Percentiles rank a stretch among this genome's conserved stretches.
Conservation (phyloP, 2,113 vertebrate species). For the Suncus etruscus region DNA sequence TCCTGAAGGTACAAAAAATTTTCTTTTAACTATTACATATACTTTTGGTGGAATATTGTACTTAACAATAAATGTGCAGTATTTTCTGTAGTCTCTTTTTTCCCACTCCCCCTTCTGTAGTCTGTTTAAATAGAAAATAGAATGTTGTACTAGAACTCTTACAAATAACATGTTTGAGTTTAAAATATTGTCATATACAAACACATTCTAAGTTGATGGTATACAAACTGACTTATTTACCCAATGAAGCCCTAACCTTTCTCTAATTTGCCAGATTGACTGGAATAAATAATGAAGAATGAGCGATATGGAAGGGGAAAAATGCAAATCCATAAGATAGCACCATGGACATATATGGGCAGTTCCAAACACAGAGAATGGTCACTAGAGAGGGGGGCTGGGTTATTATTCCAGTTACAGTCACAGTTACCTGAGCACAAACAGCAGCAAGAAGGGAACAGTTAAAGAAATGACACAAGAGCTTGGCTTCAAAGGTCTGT, state of each 20-base stretch:
- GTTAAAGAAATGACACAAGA: not conserved
- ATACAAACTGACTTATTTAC: slow-evolving; percentile 43
- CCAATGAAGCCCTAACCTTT: not conserved
- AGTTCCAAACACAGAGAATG: not conserved
- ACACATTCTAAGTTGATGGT: slow-evolving; percentile 36
- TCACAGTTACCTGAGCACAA: not conserved
- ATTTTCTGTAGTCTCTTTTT: too few relatives aligned
- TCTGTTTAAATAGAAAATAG: slow-evolving; percentile 39
- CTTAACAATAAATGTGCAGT: slow-evolving; percentile 41
- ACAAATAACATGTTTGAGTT: slow-evolving; percentile 42
- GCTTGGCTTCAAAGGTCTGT: not conserved
- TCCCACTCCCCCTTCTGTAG: slow-evolving; percentile 44
- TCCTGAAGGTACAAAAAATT: not conserved
- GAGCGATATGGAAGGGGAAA: not conserved
- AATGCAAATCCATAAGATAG: slow-evolving; percentile 22
- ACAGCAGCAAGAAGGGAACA: not conserved
- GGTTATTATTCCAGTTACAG: not conserved
- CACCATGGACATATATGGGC: not conserved
- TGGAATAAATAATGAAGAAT: slow-evolving; percentile 49
- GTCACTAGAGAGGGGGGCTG: not conserved
- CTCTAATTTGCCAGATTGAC: slow-evolving; percentile 22
- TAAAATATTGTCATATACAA: not conserved
- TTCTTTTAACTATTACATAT: slow-evolving; percentile 54
- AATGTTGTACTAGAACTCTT: not conserved
- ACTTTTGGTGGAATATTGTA: slow-evolving; percentile 61